A percentile compares a stretch with the other conserved stretches of the same genome.
Evolutionary conservation across 2,113 vertebrate genomes (phyloP).

Genomic region (Chiloscyllium plagiosum): DNA sequence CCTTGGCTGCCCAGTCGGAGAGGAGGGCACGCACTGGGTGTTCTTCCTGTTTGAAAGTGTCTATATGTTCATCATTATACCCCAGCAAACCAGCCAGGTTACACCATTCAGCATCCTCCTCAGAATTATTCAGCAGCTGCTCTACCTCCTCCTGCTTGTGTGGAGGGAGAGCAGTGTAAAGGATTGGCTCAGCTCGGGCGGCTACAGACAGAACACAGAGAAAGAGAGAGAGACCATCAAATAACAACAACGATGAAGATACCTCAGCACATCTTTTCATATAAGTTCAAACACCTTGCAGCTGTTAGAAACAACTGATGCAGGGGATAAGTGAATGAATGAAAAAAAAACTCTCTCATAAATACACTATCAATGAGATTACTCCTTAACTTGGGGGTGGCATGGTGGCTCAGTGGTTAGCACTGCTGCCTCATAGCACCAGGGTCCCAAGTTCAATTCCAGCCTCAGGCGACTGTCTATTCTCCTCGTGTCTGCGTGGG

Average conservation of each 20-base stretch:
- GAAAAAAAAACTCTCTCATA: neutral
- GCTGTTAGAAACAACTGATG: neutral
- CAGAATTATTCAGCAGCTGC: conserved; percentile 71
- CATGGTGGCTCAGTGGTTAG: too few relatives aligned
- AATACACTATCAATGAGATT: neutral
- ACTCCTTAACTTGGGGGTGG: neutral
- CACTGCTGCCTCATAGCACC: too few relatives aligned
- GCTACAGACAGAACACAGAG: conserved; percentile 48
- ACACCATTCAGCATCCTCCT: conserved; percentile 79
- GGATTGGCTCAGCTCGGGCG: conserved; percentile 68
- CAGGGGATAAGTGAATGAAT: neutral
- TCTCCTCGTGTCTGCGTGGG: too few relatives aligned
- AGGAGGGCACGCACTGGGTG: conserved; percentile 74
- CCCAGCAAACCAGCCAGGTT: conserved; percentile 82
- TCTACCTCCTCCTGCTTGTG: conserved; percentile 84
- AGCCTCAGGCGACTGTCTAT: too few relatives aligned
- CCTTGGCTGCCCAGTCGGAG: conserved; percentile 77
- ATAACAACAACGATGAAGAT: neutral
- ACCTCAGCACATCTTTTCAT: neutral
- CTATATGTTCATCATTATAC: conserved; percentile 81
- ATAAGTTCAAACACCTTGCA: neutral
- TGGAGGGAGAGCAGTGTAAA: conserved; percentile 66
- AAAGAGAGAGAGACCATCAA: neutral
- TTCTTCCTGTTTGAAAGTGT: conserved; percentile 73
- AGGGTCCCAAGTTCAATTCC: too few relatives aligned